Conservation (phyloP, 2,888 invertebrate species). For the Leptarthrus brevirostris region DNA sequence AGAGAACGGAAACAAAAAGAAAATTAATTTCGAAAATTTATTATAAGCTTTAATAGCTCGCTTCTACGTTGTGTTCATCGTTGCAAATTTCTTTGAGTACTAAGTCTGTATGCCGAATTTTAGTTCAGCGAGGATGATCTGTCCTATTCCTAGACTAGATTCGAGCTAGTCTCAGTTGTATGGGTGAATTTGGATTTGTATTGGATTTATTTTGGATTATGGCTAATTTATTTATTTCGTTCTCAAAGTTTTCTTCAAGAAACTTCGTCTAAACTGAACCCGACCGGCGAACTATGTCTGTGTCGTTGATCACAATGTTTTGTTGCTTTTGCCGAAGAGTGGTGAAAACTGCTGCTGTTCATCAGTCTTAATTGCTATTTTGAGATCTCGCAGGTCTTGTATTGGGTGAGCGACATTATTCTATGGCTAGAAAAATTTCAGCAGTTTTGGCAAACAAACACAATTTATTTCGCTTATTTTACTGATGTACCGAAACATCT, state of each 20-base stretch:
- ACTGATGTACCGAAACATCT: not conserved
- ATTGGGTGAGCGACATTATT: conserved; percentile 21
- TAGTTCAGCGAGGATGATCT: not conserved
- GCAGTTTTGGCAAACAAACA: conserved; percentile 27
- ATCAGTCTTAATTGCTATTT: conserved; percentile 29
- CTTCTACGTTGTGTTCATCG: conserved; percentile 61
- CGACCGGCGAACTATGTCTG: too few relatives aligned
- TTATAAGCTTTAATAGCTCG: conserved; percentile 35
- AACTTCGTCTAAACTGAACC: conserved; percentile 5
- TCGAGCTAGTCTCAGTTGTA: conserved; percentile 13
- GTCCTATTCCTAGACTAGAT: conserved; percentile 30
- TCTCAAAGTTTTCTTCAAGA: conserved; percentile 7
- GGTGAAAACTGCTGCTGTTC: conserved; percentile 6
- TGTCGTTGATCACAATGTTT: not conserved
- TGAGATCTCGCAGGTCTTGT: conserved; percentile 21
- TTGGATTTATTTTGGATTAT: not conserved
- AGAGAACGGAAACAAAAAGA: conserved; percentile 37
- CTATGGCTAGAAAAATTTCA: conserved; percentile 3
- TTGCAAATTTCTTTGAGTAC: conserved; percentile 65
- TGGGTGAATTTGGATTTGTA: conserved; percentile 6
- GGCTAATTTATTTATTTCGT: conserved; percentile 16
- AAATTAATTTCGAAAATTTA: conserved; percentile 39
- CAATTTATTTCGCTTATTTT: conserved; percentile 22
- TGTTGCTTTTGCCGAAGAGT: conserved; percentile 1
- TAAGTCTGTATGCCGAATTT: conserved; percentile 55